Base-by-base conservation (phyloP, 2,113 vertebrate genomes). In the Toxostoma redivivum region DNA sequence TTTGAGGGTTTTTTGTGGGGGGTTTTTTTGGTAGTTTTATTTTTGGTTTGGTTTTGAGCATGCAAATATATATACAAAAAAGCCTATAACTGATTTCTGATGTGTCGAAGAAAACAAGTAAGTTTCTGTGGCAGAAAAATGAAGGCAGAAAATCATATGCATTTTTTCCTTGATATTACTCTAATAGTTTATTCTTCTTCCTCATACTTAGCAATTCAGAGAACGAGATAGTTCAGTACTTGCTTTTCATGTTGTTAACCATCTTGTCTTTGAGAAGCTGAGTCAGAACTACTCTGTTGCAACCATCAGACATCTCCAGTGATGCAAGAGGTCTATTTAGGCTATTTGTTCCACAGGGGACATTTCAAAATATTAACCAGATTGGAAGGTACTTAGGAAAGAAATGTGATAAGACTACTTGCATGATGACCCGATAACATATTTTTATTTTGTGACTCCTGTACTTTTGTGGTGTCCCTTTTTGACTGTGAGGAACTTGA, bases 1-100 rank as follows among this genome's bases (percentile, higher is more conserved):
- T 12, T 6, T 37, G 37, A 17, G 5, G 5, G 3, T 0, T 25
- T 6, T 44, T 44, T 37, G 23, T 35, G 17, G 12, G 7, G 13
- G 4, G 1, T 13, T 65, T 47, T 47, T 53, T 14, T 15, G 6
- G 4, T 14, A 2, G 3, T 23, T n/a, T 71, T 78, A 8, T 37
- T 58, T 70, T 83, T 23, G 4, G 2, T 74, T 53, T 48, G 11
- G 12, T 86, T 84, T 85, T 35, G 17, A 83, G 24, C 4, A 15
- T 64, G 22, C 40, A 31, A n/a, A n/a, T n/a, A n/a, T n/a, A n/a
- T n/a, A n/a, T 6, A 72, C 10, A 51, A 31, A 85, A 84, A 50
- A 51, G 4, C 30, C 16, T 56, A 12, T 21, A 62, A 33, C 15
- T 69, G 47, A 44, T 44, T 76, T 79, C 23, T 48, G 56, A 27